Evolutionary conservation across 2,888 invertebrate genomes (phyloP).

Genomic region (Zygogramma bicolorata): DNA sequence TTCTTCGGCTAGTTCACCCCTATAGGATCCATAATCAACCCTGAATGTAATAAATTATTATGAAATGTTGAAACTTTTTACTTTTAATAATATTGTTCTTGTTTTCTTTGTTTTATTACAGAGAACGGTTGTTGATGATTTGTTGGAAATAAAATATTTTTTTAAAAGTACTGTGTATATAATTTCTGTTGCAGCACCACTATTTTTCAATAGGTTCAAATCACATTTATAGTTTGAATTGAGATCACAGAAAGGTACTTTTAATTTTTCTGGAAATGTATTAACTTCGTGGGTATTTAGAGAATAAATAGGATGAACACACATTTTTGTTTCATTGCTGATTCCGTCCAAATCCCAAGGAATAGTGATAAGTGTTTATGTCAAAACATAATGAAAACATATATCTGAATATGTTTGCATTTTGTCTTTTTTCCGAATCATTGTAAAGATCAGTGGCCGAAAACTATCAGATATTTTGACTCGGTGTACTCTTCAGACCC

Average conservation of each 20-base stretch:
- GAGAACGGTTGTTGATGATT: conserved; percentile 34
- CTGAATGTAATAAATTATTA: conserved; percentile 1
- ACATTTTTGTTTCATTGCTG: neutral
- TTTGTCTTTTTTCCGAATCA: no score
- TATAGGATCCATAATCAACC: neutral
- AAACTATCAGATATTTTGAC: no score
- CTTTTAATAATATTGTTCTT: conserved; percentile 15
- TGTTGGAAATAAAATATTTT: conserved; percentile 55
- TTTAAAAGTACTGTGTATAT: conserved; percentile 46
- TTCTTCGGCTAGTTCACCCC: neutral
- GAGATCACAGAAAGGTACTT: neutral
- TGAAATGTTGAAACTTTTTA: conserved; percentile 17
- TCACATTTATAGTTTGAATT: neutral
- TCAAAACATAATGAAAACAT: no score
- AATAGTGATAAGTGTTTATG: no score
- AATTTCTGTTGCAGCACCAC: conserved; percentile 17
- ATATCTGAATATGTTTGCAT: no score
- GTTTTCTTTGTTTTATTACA: conserved; percentile 26
- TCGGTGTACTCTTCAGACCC: no score
- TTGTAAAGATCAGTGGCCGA: no score
- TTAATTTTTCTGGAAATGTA: neutral
- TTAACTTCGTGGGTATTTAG: neutral
- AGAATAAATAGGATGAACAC: neutral
- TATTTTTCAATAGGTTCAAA: neutral
- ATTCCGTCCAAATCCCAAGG: no score